These are phyloP conservation scores for Agriotes lineatus DNA, from an alignment of 2,888 invertebrate genomes.

Conservation along the genomic window DNA sequence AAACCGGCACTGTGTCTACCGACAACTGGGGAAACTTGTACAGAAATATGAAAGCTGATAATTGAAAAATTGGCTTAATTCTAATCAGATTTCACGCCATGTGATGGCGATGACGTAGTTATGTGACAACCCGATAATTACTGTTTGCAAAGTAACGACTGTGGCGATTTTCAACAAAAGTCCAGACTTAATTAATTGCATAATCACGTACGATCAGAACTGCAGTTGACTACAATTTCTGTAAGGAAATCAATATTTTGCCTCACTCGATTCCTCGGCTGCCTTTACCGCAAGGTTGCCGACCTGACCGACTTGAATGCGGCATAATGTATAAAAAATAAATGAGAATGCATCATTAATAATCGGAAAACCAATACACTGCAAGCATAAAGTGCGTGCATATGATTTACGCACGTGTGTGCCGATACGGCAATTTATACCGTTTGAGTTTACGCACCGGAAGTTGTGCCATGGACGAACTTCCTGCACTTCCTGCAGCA, in stretches of 20 bases:
- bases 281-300: slow-evolving; percentile 28
- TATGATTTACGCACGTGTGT: slow-evolving; percentile 28
- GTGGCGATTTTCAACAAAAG: too few species aligned
- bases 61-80: too few species aligned
- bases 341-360: slow-evolving; percentile 36
- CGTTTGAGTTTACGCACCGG: slow-evolving; percentile 25
- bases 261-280: neutral
- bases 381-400: slow-evolving; percentile 34
- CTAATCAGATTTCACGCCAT: too few species aligned
- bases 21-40: too few species aligned
- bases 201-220: too few species aligned
- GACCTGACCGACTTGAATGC: slow-evolving; percentile 31
- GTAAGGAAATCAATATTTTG: neutral
- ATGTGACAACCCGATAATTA: too few species aligned
- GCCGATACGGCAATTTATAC: slow-evolving; percentile 28
- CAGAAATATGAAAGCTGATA: too few species aligned
- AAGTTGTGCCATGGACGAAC: slow-evolving; percentile 18
- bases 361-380: slow-evolving; percentile 32
- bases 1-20: too few species aligned
- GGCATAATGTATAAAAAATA: slow-evolving; percentile 27
- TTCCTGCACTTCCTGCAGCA: slow-evolving; percentile 17
- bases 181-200: too few species aligned
- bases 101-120: too few species aligned
- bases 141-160: too few species aligned
- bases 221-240: too few species aligned